Evolutionary conservation across 2,797 vertebrate genomes (phyloP).

Genomic region (Muscicapa striata): DNA sequence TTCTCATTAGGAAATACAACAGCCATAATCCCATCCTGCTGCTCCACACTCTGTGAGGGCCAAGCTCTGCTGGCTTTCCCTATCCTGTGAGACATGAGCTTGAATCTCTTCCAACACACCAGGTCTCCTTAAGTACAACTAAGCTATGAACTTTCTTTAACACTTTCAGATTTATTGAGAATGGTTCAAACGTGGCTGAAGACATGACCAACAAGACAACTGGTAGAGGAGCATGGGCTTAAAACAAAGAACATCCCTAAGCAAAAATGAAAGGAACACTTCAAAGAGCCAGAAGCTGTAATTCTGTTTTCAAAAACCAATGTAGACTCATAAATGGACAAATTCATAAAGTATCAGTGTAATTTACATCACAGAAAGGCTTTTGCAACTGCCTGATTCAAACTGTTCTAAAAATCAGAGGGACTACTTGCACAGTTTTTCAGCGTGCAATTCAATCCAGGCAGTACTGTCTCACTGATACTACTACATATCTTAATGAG

Average conservation of each 20-base stretch:
- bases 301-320: neutral
- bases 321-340: neutral
- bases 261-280: neutral
- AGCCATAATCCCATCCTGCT: neutral
- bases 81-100: neutral
- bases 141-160: neutral
- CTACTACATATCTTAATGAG: neutral
- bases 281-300: neutral
- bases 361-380: neutral
- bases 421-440: accelerated
- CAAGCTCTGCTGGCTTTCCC: neutral
- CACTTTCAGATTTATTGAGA: neutral
- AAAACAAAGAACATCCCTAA: neutral
- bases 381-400: neutral
- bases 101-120: neutral
- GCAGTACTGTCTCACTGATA: neutral
- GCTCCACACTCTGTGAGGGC: accelerated
- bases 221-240: neutral
- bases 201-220: neutral
- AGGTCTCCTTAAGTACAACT: neutral
- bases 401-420: neutral
- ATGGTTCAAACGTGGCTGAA: neutral
- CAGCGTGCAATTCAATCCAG: neutral
- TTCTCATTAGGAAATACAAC: neutral
- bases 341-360: neutral